phyloP scores from a whole-genome alignment of 2,888 invertebrate genomes.

The Ecliptopera silaceata region DNA sequence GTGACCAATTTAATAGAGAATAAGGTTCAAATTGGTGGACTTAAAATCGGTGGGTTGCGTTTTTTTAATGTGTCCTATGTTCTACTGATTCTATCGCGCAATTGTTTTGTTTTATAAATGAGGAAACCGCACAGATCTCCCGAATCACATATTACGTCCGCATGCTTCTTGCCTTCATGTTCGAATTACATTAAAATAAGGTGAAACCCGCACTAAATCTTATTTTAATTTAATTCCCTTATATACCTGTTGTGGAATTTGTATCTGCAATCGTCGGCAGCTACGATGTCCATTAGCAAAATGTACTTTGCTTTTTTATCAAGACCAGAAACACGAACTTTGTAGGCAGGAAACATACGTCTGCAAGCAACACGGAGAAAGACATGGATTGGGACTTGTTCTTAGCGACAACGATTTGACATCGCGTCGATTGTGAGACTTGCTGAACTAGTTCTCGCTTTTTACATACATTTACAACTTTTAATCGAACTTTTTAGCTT shows the following conservation, averaged over 20 bases:
- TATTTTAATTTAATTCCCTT: slow-evolving; percentile 80
- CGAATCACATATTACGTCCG: slow-evolving; percentile 64
- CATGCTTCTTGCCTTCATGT: slow-evolving; percentile 87
- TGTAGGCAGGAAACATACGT: slow-evolving; percentile 99
- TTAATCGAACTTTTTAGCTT: slow-evolving; percentile 70
- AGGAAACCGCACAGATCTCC: slow-evolving; percentile 66
- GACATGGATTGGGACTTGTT: slow-evolving; percentile 78
- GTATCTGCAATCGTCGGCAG: slow-evolving; percentile 97
- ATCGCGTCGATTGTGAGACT: slow-evolving; percentile 79
- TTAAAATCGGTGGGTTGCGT: slow-evolving; percentile 5
- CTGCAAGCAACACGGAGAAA: slow-evolving; percentile 88
- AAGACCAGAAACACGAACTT: slow-evolving; percentile 97
- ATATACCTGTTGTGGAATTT: slow-evolving; percentile 96
- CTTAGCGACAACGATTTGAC: slow-evolving; percentile 79
- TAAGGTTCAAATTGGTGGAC: slow-evolving; percentile 5
- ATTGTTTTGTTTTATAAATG: not conserved
- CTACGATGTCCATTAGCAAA: slow-evolving; percentile 98
- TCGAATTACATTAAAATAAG: slow-evolving; percentile 82
- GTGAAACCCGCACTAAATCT: slow-evolving; percentile 55
- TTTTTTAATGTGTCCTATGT: slow-evolving; percentile 4
- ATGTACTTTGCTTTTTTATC: slow-evolving; percentile 99
- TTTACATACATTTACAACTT: slow-evolving; percentile 60
- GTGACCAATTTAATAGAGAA: slow-evolving; percentile 3
- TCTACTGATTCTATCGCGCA: not conserved
- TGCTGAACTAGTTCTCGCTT: slow-evolving; percentile 70